Conservation (phyloP, 2,797 vertebrate genomes). For the Molossus molossus region DNA sequence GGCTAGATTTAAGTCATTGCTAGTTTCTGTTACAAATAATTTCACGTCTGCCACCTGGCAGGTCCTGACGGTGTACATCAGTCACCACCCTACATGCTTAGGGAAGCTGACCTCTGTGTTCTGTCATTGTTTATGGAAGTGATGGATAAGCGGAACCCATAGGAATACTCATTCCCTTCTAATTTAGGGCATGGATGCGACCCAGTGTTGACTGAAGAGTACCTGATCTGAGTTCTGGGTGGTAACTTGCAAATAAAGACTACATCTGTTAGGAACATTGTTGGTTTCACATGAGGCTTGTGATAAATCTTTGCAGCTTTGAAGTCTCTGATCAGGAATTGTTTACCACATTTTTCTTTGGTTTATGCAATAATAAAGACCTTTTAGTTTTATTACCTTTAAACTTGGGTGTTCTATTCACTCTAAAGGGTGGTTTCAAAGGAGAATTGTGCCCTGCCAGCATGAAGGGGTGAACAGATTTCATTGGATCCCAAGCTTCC, state of each 20-base stretch:
- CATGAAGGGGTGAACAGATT: neutral
- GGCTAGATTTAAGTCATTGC: neutral
- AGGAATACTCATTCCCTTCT: neutral
- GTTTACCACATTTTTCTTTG: neutral
- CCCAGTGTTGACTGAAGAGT: neutral
- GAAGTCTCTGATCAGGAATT: neutral
- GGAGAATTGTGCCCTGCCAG: neutral
- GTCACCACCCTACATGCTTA: neutral
- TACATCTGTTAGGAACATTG: neutral
- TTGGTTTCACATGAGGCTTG: neutral
- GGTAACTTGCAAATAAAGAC: neutral
- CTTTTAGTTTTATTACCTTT: neutral
- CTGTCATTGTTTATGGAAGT: neutral
- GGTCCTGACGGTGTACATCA: neutral
- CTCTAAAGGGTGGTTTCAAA: neutral
- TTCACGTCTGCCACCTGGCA: neutral
- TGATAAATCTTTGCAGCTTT: neutral
- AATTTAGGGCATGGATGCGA: neutral
- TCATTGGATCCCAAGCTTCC: neutral
- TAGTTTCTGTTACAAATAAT: neutral
- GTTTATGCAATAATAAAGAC: neutral
- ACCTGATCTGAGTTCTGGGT: neutral
- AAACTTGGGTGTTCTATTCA: neutral
- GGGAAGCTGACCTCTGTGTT: neutral
- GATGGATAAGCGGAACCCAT: neutral